A percentile compares a stretch with the other conserved stretches of the same genome.
Evolutionary conservation across 37 sponge, comb jelly and placozoan genomes (phyloP).

Genomic region (Oscarella lobularis): DNA sequence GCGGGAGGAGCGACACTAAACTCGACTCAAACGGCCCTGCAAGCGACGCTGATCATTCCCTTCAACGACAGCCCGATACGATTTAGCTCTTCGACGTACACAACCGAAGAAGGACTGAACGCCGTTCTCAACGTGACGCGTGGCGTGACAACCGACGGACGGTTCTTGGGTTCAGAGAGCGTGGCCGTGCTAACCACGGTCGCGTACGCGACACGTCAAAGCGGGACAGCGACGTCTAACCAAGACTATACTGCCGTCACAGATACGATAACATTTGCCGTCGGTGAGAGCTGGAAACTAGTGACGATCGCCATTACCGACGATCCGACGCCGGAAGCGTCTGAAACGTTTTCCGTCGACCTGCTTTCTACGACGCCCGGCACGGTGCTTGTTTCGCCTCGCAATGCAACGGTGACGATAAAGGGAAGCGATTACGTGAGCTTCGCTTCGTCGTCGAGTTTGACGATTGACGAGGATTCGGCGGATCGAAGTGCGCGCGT

Average conservation of each 20-base stretch:
- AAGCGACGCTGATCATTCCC: neutral
- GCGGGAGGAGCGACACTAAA: slow-evolving; percentile 32
- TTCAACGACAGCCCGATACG: neutral
- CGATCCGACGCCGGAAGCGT: slow-evolving; percentile 37
- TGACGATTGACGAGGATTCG: neutral
- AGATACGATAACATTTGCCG: neutral
- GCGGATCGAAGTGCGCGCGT: neutral
- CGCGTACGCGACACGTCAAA: neutral
- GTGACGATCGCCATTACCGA: slow-evolving; percentile 21
- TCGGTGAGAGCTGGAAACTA: neutral
- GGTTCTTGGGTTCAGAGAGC: neutral
- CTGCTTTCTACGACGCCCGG: slow-evolving; percentile 2
- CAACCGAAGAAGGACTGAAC: neutral
- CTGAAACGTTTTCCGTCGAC: slow-evolving; percentile 34
- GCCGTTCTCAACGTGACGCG: neutral
- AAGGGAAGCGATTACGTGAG: slow-evolving; percentile 64
- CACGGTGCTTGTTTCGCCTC: neutral
- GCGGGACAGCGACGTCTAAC: neutral
- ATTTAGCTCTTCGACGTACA: neutral
- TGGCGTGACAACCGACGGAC: neutral
- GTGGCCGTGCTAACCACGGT: neutral
- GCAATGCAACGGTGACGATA: slow-evolving; percentile 24
- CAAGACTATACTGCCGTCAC: neutral
- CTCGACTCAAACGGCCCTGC: neutral
- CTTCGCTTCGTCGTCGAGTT: neutral